Base-by-base conservation (phyloP, 2,113 vertebrate genomes). In the Pica pica region DNA sequence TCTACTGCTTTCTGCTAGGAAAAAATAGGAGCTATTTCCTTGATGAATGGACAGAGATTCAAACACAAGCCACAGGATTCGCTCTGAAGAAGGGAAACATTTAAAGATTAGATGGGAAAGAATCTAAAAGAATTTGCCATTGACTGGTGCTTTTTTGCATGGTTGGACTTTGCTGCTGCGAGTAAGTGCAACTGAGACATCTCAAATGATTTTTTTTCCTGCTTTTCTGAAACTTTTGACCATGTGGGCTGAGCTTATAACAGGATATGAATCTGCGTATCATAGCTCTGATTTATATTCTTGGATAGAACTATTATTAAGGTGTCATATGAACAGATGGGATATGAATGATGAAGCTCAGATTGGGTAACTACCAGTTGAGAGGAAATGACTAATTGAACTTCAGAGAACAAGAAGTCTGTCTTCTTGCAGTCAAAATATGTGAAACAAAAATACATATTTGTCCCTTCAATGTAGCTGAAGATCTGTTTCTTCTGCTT, bases 211-310 rank as follows among this genome's bases (percentile, higher is more conserved):
- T 89, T 96, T 95, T 68, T 68, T 71, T 60, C 27, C 41, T 92
- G 96, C 96, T 96, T 98, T 98, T 98, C 95, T 97, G 97, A 97
- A 98, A 98, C 98, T 94, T 96, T 87, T 88, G 90, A 69, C 90
- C 91, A 52, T 93, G 90, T 96, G 80, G 87, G 87, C 92, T 96
- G 90, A 96, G 85, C 96, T 92, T 56, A 33, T 96, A 97, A 89
- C 81, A 96, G 94, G 96, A 97, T 97, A 79, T 96, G 94, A 95
- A 97, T 97, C 69, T 93, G 95, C 56, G 74, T 96, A 91, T 97
- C 96, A 93, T 87, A 74, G 87, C 88, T 95, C 90, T 92, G 90
- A 96, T 93, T 95, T 97, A 85, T 83, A 94, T 89, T 97, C 83
- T 93, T 95, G 84, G 83, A 91, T 95, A 88, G 96, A 97, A 88